Conservation (phyloP, 2,888 invertebrate species). For the Ochropleura plecta region DNA sequence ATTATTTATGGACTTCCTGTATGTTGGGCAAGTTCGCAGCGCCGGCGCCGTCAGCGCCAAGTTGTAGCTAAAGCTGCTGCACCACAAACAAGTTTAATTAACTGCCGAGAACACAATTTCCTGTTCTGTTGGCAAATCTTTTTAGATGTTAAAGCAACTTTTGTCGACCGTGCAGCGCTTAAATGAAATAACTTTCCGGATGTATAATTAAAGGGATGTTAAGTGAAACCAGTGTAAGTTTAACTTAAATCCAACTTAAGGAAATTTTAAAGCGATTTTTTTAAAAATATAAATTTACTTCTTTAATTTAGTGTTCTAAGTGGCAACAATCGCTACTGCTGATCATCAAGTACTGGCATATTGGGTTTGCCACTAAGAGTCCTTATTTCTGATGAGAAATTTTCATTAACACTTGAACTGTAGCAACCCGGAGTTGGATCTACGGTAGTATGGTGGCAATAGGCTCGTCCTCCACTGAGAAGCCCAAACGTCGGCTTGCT, state of each 20-base stretch:
- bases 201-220: neutral
- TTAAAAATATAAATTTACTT: neutral
- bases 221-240: neutral
- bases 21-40: constrained; percentile 6
- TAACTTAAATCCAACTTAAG: neutral
- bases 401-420: neutral
- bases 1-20: constrained; percentile 21
- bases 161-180: neutral
- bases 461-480: neutral
- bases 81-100: constrained; percentile 39
- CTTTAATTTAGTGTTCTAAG: neutral
- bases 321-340: neutral
- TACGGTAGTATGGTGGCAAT: neutral
- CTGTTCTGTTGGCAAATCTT: constrained; percentile 15
- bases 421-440: neutral
- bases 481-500: neutral
- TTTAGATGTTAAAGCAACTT: constrained; percentile 15
- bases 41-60: neutral
- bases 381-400: neutral
- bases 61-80: constrained; percentile 19
- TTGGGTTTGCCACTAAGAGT: too few species aligned
- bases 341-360: neutral
- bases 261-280: neutral
- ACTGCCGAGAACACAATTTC: constrained; percentile 24
- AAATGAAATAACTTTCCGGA: constrained; percentile 17